A percentile compares a stretch with the other conserved stretches of the same genome.
Conservation (phyloP, 2,888 invertebrate species). For the Hyposoter dolosus region DNA sequence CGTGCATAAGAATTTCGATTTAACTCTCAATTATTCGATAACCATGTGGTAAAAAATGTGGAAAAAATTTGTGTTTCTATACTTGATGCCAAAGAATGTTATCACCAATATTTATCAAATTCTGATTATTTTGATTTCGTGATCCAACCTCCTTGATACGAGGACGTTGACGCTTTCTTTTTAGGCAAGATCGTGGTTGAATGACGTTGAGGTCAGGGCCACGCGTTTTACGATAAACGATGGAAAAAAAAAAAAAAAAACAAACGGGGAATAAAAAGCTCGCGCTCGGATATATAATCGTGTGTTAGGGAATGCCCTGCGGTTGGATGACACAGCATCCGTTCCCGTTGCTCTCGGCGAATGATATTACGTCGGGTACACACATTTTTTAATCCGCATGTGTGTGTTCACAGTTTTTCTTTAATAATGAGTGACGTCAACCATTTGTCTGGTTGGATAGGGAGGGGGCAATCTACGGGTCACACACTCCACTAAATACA, state of each 20-base stretch:
- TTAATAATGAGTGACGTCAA: conserved; percentile 76
- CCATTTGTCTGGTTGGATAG: conserved; percentile 66
- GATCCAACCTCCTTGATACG: too few relatives aligned
- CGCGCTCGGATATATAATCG: not conserved
- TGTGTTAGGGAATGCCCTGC: conserved; percentile 1
- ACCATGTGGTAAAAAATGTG: too few relatives aligned
- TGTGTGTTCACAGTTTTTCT: conserved; percentile 61
- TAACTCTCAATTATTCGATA: too few relatives aligned
- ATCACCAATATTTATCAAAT: too few relatives aligned
- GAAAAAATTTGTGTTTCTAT: too few relatives aligned
- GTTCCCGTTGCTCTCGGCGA: conserved; percentile 46
- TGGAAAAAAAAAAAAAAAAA: not conserved
- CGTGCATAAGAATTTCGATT: too few relatives aligned
- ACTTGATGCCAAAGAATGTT: too few relatives aligned
- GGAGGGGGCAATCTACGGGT: conserved; percentile 66
- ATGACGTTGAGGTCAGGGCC: conserved; percentile 32
- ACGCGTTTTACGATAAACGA: not conserved
- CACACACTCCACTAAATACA: conserved; percentile 37
- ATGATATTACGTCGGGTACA: conserved; percentile 17
- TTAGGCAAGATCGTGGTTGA: not conserved
- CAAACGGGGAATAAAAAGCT: conserved; percentile 12
- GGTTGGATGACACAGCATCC: conserved; percentile 51
- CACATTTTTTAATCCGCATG: conserved; percentile 8
- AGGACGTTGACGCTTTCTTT: not conserved
- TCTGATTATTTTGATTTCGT: too few relatives aligned